phyloP scores from a whole-genome alignment of 2,113 vertebrate species.

The Barnardius zonarius region DNA sequence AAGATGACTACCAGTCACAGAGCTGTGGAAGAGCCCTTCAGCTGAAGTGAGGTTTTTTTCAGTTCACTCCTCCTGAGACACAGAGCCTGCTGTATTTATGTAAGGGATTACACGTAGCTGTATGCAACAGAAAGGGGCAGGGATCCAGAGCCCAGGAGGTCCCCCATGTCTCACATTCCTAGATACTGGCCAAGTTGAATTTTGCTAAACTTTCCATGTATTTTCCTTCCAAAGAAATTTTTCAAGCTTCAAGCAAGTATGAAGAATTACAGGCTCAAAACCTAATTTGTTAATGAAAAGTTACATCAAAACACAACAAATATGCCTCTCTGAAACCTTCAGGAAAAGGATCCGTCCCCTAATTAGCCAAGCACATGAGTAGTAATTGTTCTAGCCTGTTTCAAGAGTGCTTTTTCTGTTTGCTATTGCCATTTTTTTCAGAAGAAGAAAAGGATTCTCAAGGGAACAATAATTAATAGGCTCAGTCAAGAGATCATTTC shows the following conservation, averaged over 20 bases:
- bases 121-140: not conserved
- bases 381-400: not conserved
- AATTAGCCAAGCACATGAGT: not conserved
- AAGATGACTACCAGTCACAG: not conserved
- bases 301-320: not conserved
- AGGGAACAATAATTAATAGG: constrained; percentile 50
- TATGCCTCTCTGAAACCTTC: not conserved
- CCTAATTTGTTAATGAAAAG: not conserved
- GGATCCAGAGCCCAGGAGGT: not conserved
- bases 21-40: not conserved
- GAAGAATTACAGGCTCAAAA: not conserved
- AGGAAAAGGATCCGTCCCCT: not conserved
- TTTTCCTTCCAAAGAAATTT: not conserved
- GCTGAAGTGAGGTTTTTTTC: not conserved
- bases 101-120: not conserved
- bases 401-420: not conserved
- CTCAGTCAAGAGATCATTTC: constrained; percentile 47
- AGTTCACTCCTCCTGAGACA: not conserved
- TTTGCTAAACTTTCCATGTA: not conserved
- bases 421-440: not conserved
- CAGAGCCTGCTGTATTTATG: not conserved
- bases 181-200: not conserved
- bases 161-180: not conserved
- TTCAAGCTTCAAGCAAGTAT: not conserved
- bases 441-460: not conserved